A percentile compares a stretch with the other conserved stretches of the same genome.
Conservation (phyloP, 2,797 vertebrate genomes). For the Sebastes hopkinsi region DNA sequence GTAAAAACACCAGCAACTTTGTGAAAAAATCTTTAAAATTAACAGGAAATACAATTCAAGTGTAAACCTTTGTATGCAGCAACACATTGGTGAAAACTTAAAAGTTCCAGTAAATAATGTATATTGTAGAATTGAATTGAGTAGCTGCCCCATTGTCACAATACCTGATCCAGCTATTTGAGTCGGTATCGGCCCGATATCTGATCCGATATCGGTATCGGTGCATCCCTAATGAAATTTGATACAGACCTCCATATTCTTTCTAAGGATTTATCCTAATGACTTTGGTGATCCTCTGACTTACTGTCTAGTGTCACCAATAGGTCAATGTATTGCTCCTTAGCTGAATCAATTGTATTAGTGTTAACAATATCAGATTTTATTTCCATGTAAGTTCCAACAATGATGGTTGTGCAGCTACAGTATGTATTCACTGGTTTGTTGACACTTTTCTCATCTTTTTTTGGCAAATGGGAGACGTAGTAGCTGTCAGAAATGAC, state of each 20-base stretch:
- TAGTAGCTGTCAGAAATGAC: background rate
- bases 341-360: background rate
- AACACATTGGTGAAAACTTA: too few species aligned
- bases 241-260: background rate
- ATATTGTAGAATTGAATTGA: too few species aligned
- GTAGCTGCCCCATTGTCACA: too few species aligned
- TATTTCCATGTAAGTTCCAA: background rate
- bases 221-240: background rate
- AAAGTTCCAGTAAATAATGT: too few species aligned
- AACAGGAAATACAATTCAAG: too few species aligned
- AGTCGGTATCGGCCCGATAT: too few species aligned
- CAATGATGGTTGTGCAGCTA: background rate
- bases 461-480: background rate
- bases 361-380: background rate
- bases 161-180: too few species aligned
- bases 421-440: background rate
- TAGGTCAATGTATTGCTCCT: background rate
- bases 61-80: too few species aligned
- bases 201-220: too few species aligned
- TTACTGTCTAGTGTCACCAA: background rate
- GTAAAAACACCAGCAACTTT: too few species aligned
- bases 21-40: too few species aligned
- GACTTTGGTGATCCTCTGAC: background rate
- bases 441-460: background rate
- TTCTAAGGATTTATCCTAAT: background rate